phyloP scores from a whole-genome alignment of 2,113 vertebrate species.

The Passer domesticus region DNA sequence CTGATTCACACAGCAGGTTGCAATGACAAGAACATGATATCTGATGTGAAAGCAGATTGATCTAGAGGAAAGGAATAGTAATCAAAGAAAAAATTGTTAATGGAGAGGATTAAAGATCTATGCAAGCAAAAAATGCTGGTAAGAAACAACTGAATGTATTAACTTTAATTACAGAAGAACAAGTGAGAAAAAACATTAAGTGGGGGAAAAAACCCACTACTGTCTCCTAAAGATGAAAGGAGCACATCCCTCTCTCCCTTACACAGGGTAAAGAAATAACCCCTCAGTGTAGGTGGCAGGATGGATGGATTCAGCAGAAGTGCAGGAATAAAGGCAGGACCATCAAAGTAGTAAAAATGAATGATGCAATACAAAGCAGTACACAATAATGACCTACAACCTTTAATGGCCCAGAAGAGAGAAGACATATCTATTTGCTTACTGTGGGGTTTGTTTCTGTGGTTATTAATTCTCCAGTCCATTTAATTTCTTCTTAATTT shows the following conservation, averaged over 20 bases:
- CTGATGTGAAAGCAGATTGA: background rate
- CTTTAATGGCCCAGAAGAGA: background rate
- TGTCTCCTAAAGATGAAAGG: background rate
- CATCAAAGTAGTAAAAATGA: background rate
- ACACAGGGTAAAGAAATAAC: background rate
- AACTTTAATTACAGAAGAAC: background rate
- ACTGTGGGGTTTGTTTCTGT: background rate
- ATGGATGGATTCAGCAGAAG: background rate
- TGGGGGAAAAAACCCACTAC: background rate
- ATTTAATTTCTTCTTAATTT: background rate
- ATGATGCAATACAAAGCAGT: background rate
- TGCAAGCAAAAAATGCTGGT: background rate
- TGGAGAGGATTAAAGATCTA: background rate
- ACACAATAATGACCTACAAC: background rate
- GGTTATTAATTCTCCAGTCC: background rate
- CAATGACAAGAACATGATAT: background rate
- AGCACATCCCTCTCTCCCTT: fast-evolving
- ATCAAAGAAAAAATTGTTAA: background rate
- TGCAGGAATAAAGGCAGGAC: background rate
- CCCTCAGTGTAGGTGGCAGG: background rate
- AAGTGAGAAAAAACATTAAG: fast-evolving
- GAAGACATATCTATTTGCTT: background rate
- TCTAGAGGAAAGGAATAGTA: background rate
- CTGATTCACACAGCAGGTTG: background rate
- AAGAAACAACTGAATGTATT: background rate